Evolutionary conservation across 2,888 invertebrate species (phyloP), one percentile per base, ranked within the genome.

Genomic region (Tortricodes alternella): DNA sequence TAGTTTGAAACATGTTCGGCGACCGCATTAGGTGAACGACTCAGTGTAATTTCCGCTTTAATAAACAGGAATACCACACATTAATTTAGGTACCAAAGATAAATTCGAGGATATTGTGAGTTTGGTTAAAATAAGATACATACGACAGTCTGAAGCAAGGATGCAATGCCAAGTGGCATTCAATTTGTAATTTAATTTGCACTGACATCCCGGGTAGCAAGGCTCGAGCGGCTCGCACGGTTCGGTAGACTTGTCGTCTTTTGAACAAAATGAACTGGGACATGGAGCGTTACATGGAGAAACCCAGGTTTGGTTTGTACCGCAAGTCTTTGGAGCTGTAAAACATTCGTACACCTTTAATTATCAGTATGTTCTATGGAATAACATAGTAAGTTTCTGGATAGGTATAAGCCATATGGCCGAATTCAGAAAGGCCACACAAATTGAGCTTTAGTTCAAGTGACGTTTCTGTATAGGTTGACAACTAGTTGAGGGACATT

Each of bases 201-300:
- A 59, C 18, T 53, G 53, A 24, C 59, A 59, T 19, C 59, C 59
- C 2, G 49, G 53, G n/a, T 48, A 48, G 27, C 53, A 53, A 15
- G 41, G 37, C 4, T 24, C 1, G 15, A 49, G 15, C 7, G 24
- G 11, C 11, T 24, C 27, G 15, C 59, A 59, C 2, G 48, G 43
- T 7, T 53, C 49, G 7, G 48, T 19, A 8, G 46, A 50, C 21
- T 55, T 46, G 24, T 59, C 59, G 23, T 55, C 16, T 16, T 35
- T 52, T 3, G 59, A 55, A 7, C 59, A 59, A 19, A 24, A 9
- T 39, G 32, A 24, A 2, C 39, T 7, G 1, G 44, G 44, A 44
- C 59, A 59, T 7, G 48, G 41, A 1, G 0, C 1, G n/a, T 50
- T 41, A 11, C 55, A 55, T 4, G 53, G 46, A 11, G 48, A 24